Evolutionary conservation across 2,797 vertebrate genomes (phyloP), one percentile per base, ranked within the genome.

Genomic region (Erethizon dorsatum): DNA sequence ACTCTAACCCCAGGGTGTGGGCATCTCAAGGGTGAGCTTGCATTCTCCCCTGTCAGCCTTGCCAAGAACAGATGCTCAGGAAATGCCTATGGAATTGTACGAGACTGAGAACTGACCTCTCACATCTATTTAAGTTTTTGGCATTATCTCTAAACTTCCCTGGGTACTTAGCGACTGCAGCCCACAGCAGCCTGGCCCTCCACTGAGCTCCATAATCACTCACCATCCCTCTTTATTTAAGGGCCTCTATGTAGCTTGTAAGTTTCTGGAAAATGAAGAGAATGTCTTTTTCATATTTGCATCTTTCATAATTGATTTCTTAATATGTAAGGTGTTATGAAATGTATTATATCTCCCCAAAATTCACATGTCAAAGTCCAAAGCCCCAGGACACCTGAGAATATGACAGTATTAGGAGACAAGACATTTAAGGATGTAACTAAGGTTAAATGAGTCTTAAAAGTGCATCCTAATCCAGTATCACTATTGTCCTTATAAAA

Each of bases 241-340:
- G 2, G 45, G 12, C 41, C 14, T 83, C 37, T 24, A 24, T 1
- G 0, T 20, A 79, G 17, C 57, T 2, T 47, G 10, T 41, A 77
- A 56, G 12, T 33, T 75, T 28, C 59, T 33, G 1, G 5, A 22
- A 3, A 33, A 61, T 22, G 6, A 37, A 67, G 22, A 69, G 3
- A 69, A 63, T 20, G 8, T n/a, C n/a, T 54, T 83, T 45, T 41
- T 67, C 45, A 73, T n/a, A 41, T 61, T 41, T 73, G 15, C 7
- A 26, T 82, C n/a, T 95, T 96, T 93, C 45, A 63, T 47, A 52
- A 31, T 12, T 88, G 22, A 88, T 26, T 57, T 92, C 56, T 83
- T 28, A 41, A 67, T 80, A 54, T 5, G 33, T 37, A 84, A 54
- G 2, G 1, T 90, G 11, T n/a, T 59, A 75, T 17, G 12, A 17